Evolutionary conservation across 2,797 vertebrate species (phyloP).

Genomic region (Anabas testudineus): DNA sequence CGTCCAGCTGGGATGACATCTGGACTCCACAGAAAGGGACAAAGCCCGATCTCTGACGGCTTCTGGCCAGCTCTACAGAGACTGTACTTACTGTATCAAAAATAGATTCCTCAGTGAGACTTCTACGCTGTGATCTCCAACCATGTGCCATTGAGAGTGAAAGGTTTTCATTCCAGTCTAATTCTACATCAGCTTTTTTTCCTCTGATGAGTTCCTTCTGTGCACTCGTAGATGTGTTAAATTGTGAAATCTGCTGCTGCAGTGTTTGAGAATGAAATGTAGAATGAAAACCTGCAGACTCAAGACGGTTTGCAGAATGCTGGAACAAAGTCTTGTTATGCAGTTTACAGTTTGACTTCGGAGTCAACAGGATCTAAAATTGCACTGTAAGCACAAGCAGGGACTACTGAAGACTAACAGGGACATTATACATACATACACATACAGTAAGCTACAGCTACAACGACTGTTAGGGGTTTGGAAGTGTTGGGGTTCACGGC

Average conservation of each 20-base stretch:
- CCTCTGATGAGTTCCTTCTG: slow-evolving; percentile 26
- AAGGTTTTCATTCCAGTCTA: slow-evolving; percentile 14
- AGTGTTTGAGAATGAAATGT: slow-evolving; percentile 10
- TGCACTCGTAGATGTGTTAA: slow-evolving; percentile 8
- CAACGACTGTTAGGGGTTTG: neutral
- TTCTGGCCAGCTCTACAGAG: slow-evolving; percentile 32
- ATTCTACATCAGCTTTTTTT: slow-evolving; percentile 11
- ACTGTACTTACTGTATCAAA: slow-evolving; percentile 18
- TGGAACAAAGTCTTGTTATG: slow-evolving; percentile 1
- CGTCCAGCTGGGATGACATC: slow-evolving; percentile 80
- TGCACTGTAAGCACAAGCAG: neutral
- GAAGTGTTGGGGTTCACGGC: neutral
- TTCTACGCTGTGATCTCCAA: slow-evolving; percentile 9
- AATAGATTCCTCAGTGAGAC: slow-evolving; percentile 21
- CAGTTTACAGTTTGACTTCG: neutral
- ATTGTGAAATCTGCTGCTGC: slow-evolving; percentile 17
- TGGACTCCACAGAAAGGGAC: slow-evolving; percentile 73
- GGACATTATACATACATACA: neutral
- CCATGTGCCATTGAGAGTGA: slow-evolving; percentile 41
- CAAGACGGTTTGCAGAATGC: neutral
- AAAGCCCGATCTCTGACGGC: slow-evolving; percentile 50
- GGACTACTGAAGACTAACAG: neutral
- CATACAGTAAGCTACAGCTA: neutral
- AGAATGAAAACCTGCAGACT: slow-evolving; percentile 22
- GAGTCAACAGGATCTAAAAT: slow-evolving; percentile 3